A percentile compares a stretch with the other conserved stretches of the same genome.
phyloP scores from a whole-genome alignment of 2,888 invertebrate genomes.

The Orchesella flavescens region DNA sequence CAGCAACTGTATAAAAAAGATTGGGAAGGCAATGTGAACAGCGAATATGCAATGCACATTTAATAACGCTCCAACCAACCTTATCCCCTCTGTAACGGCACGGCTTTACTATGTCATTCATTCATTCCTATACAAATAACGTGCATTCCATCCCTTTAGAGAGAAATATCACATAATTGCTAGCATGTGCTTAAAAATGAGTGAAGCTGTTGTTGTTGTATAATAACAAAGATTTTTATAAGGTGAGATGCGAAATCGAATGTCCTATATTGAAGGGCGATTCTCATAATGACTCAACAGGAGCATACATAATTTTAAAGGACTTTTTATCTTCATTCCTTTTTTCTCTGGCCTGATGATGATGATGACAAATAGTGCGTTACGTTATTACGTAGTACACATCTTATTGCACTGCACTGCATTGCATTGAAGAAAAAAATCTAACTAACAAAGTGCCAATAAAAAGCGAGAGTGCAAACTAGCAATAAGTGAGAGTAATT shows the following conservation, averaged over 20 bases:
- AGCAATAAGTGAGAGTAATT: background rate
- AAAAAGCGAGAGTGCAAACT: background rate
- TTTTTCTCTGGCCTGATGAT: background rate
- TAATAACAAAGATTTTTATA: background rate
- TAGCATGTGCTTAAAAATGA: background rate
- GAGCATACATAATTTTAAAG: background rate
- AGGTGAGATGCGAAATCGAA: conserved; percentile 1
- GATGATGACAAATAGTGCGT: background rate
- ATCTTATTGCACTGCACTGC: no score
- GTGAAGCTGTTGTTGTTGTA: no score
- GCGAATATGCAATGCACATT: no score
- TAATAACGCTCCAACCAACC: no score
- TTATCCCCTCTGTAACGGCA: no score
- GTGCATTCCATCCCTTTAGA: background rate
- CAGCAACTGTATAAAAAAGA: no score
- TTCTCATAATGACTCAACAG: conserved; percentile 7
- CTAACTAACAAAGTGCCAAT: no score
- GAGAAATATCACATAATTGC: background rate
- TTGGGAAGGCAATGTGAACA: no score
- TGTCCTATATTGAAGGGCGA: conserved; percentile 22
- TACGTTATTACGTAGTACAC: no score
- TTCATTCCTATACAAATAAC: background rate
- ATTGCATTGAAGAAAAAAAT: no score
- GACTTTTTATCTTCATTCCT: background rate
- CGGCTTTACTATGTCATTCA: background rate